Evolutionary conservation across 2,113 vertebrate species (phyloP), one percentile per base, ranked within the genome.

Genomic region (Camelus dromedarius): DNA sequence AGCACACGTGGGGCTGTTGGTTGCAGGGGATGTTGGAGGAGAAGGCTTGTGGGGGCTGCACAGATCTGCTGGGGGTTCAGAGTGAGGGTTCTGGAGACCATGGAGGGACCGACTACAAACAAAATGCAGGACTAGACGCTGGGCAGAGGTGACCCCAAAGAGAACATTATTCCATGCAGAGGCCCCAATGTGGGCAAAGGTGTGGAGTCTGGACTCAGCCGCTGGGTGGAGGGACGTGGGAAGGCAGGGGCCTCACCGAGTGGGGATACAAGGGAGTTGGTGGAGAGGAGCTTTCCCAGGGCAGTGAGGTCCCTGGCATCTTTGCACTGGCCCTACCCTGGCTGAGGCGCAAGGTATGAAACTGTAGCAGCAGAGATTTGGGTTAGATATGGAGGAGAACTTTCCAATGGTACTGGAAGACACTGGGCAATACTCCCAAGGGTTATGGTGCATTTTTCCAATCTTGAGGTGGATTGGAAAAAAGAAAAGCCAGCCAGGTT

Each of bases 341-440:
- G 87, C 70, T 4, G 16, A 67, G 66, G 88, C 91, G 20, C 8
- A 1, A 79, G 80, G 87, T 14, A 28, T 54, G 93, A 92, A 96
- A 96, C 52, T 0, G 56, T 48, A 94, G 90, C 89, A 58, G 52
- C 56, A 16, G 85, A 97, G 92, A 97, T 96, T 77, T 81, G 79
- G 95, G 93, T 91, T 97, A 97, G 97, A 97, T 97, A 96, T 0
- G n/a, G 50, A 32, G 84, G 6, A 91, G 79, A 93, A 89, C 72
- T 96, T 97, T 93, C 96, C 84, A 0, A 5, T 30, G 4, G 54
- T 38, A 54, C 42, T 24, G 14, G 88, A 60, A 69, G 91, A 64
- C 0, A 2, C 48, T 13, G 42, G 77, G 52, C 18, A 5, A 3
- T 11, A 4, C 32, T 96, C 95, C 83, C 79, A 26, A 79, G 84